These are phyloP conservation scores for Tipula confusa DNA, from an alignment of 2,888 invertebrate genomes.

Conservation along the genomic window DNA sequence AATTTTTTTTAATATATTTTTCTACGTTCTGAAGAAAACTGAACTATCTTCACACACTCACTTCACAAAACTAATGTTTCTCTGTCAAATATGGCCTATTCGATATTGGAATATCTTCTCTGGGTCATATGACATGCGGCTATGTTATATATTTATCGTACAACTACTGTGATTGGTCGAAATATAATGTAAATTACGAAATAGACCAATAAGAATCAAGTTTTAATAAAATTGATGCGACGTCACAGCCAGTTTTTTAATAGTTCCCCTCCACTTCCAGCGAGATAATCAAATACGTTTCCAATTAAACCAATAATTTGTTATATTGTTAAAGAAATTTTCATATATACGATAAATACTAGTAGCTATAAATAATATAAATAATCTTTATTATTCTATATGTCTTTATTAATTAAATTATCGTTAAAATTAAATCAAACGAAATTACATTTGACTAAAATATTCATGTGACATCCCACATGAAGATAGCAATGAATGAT, in stretches of 20 bases:
- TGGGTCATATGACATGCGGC: slow-evolving; percentile 74
- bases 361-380: neutral
- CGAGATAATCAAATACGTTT: neutral
- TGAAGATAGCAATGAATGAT: neutral
- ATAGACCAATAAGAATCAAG: slow-evolving; percentile 54
- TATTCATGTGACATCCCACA: slow-evolving; percentile 26
- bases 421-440: neutral
- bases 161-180: slow-evolving; percentile 56
- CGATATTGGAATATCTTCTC: slow-evolving; percentile 30
- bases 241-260: slow-evolving; percentile 44
- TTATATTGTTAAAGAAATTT: neutral
- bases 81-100: slow-evolving; percentile 73
- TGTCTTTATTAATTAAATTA: neutral
- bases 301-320: neutral
- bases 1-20: slow-evolving; percentile 34
- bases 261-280: neutral
- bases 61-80: slow-evolving; percentile 75
- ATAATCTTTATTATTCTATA: neutral
- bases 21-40: slow-evolving; percentile 42
- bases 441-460: neutral
- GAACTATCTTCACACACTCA: slow-evolving; percentile 71
- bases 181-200: slow-evolving; percentile 52
- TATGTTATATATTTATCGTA: slow-evolving; percentile 55
- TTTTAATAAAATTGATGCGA: slow-evolving; percentile 52
- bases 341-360: neutral